A percentile compares a stretch with the other conserved stretches of the same genome.
These are phyloP conservation scores for Babyrousa celebensis DNA, from an alignment of 2,797 vertebrate species.

Conservation along the genomic window DNA sequence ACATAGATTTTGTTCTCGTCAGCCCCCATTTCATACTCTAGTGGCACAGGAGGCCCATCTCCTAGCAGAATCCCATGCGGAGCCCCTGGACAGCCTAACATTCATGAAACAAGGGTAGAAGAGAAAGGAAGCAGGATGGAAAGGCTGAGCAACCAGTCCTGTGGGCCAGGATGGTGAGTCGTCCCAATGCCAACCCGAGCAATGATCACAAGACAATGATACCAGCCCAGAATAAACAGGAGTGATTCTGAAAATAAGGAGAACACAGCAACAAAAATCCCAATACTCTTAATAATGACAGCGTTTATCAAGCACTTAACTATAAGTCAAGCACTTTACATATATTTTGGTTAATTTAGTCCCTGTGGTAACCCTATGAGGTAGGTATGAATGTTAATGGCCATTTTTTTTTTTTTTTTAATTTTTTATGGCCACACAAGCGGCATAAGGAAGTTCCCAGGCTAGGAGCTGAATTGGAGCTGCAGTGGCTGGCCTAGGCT, in stretches of 20 bases:
- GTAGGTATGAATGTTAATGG: too few relatives aligned
- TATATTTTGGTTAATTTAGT: not conserved
- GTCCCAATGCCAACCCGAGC: not conserved
- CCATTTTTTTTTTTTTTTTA: too few relatives aligned
- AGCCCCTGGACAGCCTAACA: not conserved
- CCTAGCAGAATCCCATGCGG: not conserved
- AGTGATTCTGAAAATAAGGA: not conserved
- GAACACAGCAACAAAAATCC: not conserved
- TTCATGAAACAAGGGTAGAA: too few relatives aligned
- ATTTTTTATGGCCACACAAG: too few relatives aligned
- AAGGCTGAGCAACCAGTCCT: not conserved
- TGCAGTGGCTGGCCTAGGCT: too few relatives aligned
- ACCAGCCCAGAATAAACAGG: not conserved
- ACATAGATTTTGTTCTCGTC: not conserved
- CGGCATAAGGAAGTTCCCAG: too few relatives aligned
- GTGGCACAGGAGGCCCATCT: not conserved
- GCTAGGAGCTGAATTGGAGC: too few relatives aligned
- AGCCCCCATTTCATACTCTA: not conserved
- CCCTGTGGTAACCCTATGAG: not conserved
- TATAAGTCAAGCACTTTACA: rapidly evolving
- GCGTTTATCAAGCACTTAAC: not conserved
- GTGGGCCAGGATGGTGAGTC: not conserved
- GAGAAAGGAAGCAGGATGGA: not conserved
- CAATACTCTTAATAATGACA: rapidly evolving
- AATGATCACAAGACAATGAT: not conserved